A percentile compares a stretch with the other conserved stretches of the same genome.
These are phyloP conservation scores for Macrosiphum euphorbiae DNA, from an alignment of 2,888 invertebrate genomes.

Conservation along the genomic window DNA sequence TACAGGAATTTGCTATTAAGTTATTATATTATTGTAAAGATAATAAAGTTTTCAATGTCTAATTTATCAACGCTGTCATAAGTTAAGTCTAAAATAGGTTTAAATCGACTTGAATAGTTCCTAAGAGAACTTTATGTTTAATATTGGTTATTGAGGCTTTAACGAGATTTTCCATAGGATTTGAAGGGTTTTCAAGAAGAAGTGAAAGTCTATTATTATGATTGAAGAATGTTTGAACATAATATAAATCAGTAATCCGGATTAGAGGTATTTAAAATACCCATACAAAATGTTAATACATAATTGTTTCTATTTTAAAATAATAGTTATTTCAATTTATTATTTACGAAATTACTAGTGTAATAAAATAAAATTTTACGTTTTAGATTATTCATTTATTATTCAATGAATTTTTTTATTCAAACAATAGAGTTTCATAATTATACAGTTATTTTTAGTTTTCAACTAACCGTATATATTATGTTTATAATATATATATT, in stretches of 20 bases:
- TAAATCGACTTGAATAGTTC: not conserved
- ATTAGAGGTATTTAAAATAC: not conserved
- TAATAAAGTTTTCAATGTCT: not conserved
- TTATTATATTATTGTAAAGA: not conserved
- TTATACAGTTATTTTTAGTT: not conserved
- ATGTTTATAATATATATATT: not conserved
- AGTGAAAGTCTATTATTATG: not conserved
- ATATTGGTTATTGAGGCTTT: not conserved
- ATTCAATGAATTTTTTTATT: not conserved
- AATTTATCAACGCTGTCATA: not conserved
- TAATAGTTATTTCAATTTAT: not conserved
- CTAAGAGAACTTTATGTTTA: not conserved
- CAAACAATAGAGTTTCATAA: not conserved
- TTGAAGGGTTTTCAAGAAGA: not conserved
- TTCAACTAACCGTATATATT: not conserved
- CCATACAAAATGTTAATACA: not conserved
- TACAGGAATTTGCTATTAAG: not conserved
- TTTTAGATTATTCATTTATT: not conserved
- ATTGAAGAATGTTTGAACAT: conserved; percentile 19
- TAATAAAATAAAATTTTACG: not conserved
- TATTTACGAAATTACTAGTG: not conserved
- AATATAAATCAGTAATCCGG: not conserved
- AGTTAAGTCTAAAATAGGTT: not conserved
- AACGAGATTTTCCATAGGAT: not conserved
- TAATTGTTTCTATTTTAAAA: not conserved